phyloP scores from a whole-genome alignment of 2,888 invertebrate genomes.

The Euphydryas editha region DNA sequence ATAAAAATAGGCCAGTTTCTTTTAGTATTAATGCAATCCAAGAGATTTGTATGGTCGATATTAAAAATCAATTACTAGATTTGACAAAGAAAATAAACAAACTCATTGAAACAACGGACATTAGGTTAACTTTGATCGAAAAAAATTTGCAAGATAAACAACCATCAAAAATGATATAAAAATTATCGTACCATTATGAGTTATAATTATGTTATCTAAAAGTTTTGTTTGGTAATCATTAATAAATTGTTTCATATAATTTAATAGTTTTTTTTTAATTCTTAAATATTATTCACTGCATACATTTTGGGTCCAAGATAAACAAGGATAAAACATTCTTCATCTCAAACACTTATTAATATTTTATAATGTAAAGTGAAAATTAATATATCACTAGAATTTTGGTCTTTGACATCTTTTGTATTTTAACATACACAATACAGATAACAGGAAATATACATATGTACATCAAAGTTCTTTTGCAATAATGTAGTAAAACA shows the following conservation, averaged over 20 bases:
- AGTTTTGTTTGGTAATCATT: not conserved
- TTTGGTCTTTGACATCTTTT: no score
- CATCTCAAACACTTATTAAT: no score
- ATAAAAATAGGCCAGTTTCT: conserved; percentile 63
- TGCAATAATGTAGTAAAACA: no score
- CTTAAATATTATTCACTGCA: no score
- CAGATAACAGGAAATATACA: no score
- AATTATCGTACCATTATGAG: not conserved
- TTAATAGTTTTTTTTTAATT: not conserved
- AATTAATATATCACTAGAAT: no score
- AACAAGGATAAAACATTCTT: no score
- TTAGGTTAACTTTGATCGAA: conserved; percentile 61
- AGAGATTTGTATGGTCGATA: conserved; percentile 78
- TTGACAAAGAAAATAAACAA: conserved; percentile 72
- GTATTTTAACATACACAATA: no score
- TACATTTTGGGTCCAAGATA: no score
- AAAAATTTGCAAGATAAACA: conserved; percentile 57
- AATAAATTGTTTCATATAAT: conserved; percentile 2
- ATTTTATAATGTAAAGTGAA: no score
- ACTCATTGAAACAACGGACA: conserved; percentile 64
- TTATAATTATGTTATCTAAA: not conserved
- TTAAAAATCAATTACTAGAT: conserved; percentile 71
- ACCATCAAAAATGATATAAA: conserved; percentile 47
- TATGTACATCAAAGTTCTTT: no score
- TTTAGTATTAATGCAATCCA: conserved; percentile 73